Percentiles rank a stretch among this genome's conserved stretches.
phyloP scores from a whole-genome alignment of 2,888 invertebrate species.

The Aromia moschata region DNA sequence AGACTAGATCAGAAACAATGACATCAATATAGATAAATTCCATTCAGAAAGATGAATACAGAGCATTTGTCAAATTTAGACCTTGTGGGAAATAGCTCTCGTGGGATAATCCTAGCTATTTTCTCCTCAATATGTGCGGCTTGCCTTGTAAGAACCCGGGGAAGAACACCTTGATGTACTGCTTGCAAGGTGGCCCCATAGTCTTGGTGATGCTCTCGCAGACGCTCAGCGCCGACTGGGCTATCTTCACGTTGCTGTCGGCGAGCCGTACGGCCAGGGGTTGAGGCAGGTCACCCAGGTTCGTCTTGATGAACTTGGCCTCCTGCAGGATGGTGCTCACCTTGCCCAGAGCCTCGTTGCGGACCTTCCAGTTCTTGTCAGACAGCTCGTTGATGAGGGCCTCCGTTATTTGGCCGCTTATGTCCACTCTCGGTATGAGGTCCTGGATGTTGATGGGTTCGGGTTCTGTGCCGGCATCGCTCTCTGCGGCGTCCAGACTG shows the following conservation, averaged over 20 bases:
- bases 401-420: conserved; percentile 85
- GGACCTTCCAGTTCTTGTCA: conserved; percentile 94
- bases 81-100: no score
- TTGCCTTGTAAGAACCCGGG: conserved; percentile 88
- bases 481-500: conserved; percentile 64
- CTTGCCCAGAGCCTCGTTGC: conserved; percentile 80
- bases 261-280: conserved; percentile 79
- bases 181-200: conserved; percentile 84
- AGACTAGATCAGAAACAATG: no score
- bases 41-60: no score
- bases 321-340: conserved; percentile 76
- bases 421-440: conserved; percentile 79
- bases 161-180: conserved; percentile 81
- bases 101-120: no score
- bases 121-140: no score
- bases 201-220: conserved; percentile 84
- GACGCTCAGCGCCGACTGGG: conserved; percentile 82
- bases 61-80: no score
- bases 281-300: conserved; percentile 85
- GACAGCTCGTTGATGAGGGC: conserved; percentile 80
- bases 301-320: conserved; percentile 82
- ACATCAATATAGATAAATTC: no score
- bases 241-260: conserved; percentile 93
- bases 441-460: conserved; percentile 71
- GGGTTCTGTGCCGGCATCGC: conserved; percentile 60